A percentile compares a stretch with the other conserved stretches of the same genome.
These are phyloP conservation scores for Agrochola macilenta DNA, from an alignment of 2,888 invertebrate species.

Conservation along the genomic window DNA sequence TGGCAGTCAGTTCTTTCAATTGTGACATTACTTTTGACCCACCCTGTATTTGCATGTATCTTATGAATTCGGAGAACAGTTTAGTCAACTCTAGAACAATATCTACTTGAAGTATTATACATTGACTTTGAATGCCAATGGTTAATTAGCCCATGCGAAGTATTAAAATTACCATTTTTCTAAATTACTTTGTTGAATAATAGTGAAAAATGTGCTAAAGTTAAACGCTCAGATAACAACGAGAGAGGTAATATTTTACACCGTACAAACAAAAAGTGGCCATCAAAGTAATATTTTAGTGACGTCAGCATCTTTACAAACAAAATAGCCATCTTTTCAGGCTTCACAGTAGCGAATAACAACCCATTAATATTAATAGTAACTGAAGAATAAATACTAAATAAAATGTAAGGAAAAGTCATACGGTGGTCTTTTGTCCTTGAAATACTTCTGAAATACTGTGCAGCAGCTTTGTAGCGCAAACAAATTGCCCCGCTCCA, in stretches of 20 bases:
- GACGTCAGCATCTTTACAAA: constrained; percentile 6
- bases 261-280: constrained; percentile 34
- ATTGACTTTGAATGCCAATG: neutral
- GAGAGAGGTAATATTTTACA: constrained; percentile 35
- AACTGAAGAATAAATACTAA: neutral
- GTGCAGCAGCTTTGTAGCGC: no score
- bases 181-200: neutral
- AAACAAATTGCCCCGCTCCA: neutral
- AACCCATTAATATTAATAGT: constrained; percentile 22
- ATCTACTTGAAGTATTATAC: neutral
- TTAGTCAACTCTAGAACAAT: neutral
- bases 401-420: constrained; percentile 16
- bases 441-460: neutral
- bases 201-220: neutral
- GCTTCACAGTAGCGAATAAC: constrained; percentile 3
- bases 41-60: neutral
- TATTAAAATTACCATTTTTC: neutral
- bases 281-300: constrained; percentile 27
- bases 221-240: constrained; percentile 10
- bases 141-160: neutral
- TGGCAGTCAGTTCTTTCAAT: no score
- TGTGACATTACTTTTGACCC: no score
- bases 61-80: neutral
- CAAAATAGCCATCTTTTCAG: constrained; percentile 12
- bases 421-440: neutral